Evolutionary conservation across 2,113 vertebrate species (phyloP), one percentile per base, ranked within the genome.

Genomic region (Drymodes brunneopygia): DNA sequence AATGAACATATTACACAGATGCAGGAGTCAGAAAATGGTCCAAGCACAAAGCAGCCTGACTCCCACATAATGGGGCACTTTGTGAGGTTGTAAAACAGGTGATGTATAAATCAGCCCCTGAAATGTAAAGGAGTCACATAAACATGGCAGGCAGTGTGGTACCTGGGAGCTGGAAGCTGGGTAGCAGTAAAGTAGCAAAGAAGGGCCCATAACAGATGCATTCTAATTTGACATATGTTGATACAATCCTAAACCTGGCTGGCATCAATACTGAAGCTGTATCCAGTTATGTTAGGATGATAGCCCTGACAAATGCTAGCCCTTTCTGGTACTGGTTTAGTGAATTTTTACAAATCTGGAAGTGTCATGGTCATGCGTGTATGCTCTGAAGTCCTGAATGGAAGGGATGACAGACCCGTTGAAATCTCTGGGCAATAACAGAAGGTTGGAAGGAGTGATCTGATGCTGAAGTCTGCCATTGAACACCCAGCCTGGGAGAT

Each of bases 351-450:
- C 56, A 74, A 89, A 66, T 91, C 79, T 86, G 57, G 10, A 73
- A 64, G n/a, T 72, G 50, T 82, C 56, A 23, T 27, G 66, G 78
- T 62, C 86, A 53, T 50, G 51, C 14, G 42, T 33, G 42, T 12
- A 44, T 33, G 48, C n/a, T 85, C 58, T 75, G 70, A 79, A 90
- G 53, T 80, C 54, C 64, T 29, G 15, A 96, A 70, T 21, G 47
- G 50, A 88, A 89, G 44, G 65, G 16, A 44, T 85, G 81, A 94
- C 78, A 82, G 78, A 67, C 48, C 40, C 0, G 24, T 64, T 96
- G 95, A 93, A 94, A 87, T 95, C 51, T 90, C 92, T 93, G 90
- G 70, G 84, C 90, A 90, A 4, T 31, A 38, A 66, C 67, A 83
- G 91, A 94, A 93, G 44, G 56, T 28, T 94, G 70, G 69, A 92